These are phyloP conservation scores for Sapajus apella DNA, from an alignment of 2,113 vertebrate species.

Conservation along the genomic window DNA sequence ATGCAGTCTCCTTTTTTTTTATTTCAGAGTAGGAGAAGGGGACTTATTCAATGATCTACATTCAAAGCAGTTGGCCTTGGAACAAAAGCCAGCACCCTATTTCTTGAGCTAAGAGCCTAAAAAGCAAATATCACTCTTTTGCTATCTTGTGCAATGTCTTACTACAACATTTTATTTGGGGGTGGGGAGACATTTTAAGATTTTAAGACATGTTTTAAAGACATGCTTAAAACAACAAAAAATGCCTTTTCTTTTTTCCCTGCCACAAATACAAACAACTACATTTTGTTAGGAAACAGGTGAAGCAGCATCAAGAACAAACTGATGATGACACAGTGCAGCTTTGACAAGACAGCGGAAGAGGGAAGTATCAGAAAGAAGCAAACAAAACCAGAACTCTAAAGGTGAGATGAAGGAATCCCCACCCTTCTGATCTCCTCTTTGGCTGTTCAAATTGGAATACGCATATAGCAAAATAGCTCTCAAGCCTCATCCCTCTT, in stretches of 20 bases:
- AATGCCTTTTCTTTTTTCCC: neutral
- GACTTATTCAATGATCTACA: neutral
- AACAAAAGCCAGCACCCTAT: neutral
- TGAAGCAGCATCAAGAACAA: neutral
- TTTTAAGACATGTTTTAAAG: neutral
- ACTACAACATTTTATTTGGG: neutral
- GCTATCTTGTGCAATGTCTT: neutral
- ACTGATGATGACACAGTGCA: neutral
- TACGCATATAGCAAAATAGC: slow-evolving; percentile 54
- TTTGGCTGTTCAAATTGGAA: slow-evolving; percentile 59
- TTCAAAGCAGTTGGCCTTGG: neutral
- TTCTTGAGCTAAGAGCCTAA: neutral
- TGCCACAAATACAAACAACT: neutral
- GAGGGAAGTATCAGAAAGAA: neutral
- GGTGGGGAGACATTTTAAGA: neutral
- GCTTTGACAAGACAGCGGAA: neutral
- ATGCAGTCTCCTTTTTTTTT: neutral
- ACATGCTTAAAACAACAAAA: neutral
- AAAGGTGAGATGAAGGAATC: slow-evolving; percentile 68
- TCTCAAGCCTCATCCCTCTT: slow-evolving; percentile 53
- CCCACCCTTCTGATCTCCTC: slow-evolving; percentile 40
- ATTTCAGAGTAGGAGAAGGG: neutral
- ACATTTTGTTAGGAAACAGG: neutral
- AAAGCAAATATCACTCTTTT: neutral
- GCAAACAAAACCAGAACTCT: slow-evolving; percentile 43